These are phyloP conservation scores for Muscina levida DNA, from an alignment of 2,888 invertebrate genomes.

Conservation along the genomic window DNA sequence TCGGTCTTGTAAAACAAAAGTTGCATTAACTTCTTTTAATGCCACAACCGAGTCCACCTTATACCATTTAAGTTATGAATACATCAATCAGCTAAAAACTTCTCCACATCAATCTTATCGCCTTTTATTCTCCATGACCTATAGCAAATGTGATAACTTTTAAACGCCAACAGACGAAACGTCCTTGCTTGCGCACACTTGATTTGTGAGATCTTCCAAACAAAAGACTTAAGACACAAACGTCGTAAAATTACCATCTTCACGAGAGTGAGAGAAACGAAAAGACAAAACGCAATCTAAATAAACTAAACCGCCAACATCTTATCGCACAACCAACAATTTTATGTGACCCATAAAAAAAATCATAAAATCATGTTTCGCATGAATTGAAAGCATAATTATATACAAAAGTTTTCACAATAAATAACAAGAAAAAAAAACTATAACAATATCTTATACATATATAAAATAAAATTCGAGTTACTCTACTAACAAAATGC, in stretches of 20 bases:
- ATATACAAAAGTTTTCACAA: neutral
- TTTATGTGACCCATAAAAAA: no score
- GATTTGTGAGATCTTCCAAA: constrained; percentile 13
- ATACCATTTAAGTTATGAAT: no score
- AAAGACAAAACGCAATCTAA: neutral
- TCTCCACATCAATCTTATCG: no score
- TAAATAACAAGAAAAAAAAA: neutral
- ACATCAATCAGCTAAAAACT: no score
- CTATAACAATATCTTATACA: neutral
- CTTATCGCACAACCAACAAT: neutral
- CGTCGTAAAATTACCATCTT: neutral
- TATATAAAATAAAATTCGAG: neutral
- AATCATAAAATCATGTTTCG: neutral
- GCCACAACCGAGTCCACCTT: no score
- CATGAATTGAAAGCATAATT: neutral
- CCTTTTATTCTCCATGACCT: constrained; percentile 24
- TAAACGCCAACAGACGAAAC: neutral
- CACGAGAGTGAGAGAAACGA: neutral
- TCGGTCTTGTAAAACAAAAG: no score
- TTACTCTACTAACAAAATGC: neutral
- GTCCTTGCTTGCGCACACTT: constrained; percentile 20
- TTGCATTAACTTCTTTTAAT: no score
- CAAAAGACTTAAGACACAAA: constrained; percentile 52
- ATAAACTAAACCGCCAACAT: neutral
- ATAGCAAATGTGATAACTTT: neutral